Conservation (phyloP, 2,888 invertebrate species). For the Platypus cylindrus region DNA sequence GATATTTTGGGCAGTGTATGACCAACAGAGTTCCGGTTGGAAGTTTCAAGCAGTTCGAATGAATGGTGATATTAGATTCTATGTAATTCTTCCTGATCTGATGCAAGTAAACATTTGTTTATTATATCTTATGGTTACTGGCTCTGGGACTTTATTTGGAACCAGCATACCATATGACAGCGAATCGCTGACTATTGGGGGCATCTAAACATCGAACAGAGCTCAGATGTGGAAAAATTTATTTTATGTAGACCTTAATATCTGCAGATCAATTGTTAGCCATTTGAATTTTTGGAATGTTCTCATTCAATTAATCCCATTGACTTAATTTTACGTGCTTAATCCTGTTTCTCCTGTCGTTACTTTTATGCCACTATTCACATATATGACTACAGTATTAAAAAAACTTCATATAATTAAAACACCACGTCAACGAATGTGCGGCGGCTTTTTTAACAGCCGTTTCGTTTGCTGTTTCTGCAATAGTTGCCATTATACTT, state of each 20-base stretch:
- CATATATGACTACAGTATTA: slow-evolving; percentile 61
- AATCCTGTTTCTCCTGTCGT: slow-evolving; percentile 90
- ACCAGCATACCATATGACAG: background rate
- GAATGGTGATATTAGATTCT: slow-evolving; percentile 61
- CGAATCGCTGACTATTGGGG: no score
- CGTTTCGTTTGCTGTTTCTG: slow-evolving; percentile 76
- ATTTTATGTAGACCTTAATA: no score
- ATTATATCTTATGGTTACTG: no score
- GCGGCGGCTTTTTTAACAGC: slow-evolving; percentile 72
- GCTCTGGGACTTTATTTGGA: background rate
- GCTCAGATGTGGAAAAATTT: no score
- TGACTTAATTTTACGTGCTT: slow-evolving; percentile 58
- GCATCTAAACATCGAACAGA: no score
- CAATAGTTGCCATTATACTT: slow-evolving; percentile 63
- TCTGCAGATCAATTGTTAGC: no score
- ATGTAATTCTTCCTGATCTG: slow-evolving; percentile 83
- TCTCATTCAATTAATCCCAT: no score
- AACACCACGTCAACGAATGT: slow-evolving; percentile 78
- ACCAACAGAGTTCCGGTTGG: slow-evolving; percentile 92
- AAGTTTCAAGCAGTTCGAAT: slow-evolving; percentile 83
- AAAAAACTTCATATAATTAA: slow-evolving; percentile 50
- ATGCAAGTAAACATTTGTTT: slow-evolving; percentile 73
- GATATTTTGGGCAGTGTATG: slow-evolving; percentile 93
- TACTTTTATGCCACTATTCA: slow-evolving; percentile 73
- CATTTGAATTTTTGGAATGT: no score